phyloP scores from a whole-genome alignment of 1,140 invertebrate species.

The Aphelenchoides fujianensis region DNA sequence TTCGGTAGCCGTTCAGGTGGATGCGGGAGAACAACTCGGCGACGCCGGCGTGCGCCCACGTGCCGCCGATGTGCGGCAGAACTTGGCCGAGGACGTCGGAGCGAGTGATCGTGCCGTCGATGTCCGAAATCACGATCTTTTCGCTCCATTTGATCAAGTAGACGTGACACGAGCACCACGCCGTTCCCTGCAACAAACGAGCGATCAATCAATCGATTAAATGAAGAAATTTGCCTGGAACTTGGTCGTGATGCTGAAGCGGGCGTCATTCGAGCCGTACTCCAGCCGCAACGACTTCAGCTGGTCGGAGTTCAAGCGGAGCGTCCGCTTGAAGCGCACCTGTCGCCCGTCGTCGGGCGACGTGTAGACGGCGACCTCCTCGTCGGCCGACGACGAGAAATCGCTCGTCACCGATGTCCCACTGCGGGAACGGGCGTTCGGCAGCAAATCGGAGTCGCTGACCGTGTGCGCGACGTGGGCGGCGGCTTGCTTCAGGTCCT shows the following conservation, averaged over 20 bases:
- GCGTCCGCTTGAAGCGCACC: slow-evolving; percentile 58
- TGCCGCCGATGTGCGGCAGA: slow-evolving; percentile 91
- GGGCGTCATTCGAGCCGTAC: slow-evolving; percentile 89
- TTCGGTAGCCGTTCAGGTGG: slow-evolving; percentile 79
- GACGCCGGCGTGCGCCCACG: slow-evolving; percentile 94
- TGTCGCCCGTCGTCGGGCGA: slow-evolving; percentile 24
- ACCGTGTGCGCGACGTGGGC: too few species aligned
- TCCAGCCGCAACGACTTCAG: slow-evolving; percentile 72
- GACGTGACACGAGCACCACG: slow-evolving; percentile 88
- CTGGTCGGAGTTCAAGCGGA: slow-evolving; percentile 84
- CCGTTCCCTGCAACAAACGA: slow-evolving; percentile 98
- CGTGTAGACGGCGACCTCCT: slow-evolving; percentile 7
- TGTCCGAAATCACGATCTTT: slow-evolving; percentile 96
- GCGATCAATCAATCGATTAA: too few species aligned
- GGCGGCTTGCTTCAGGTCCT: slow-evolving; percentile 27
- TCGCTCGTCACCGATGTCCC: slow-evolving; percentile 28
- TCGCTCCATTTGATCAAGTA: slow-evolving; percentile 95
- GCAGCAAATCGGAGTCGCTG: background rate
- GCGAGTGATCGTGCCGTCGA: slow-evolving; percentile 99
- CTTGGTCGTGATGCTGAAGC: slow-evolving; percentile 96
- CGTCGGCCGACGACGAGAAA: slow-evolving; percentile 4
- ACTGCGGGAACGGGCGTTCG: slow-evolving; percentile 30
- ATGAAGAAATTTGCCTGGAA: slow-evolving; percentile 73
- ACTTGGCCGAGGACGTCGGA: slow-evolving; percentile 97
- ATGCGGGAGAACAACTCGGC: slow-evolving; percentile 96